Conservation (phyloP, 2,113 vertebrate species). For the Isurus oxyrinchus region DNA sequence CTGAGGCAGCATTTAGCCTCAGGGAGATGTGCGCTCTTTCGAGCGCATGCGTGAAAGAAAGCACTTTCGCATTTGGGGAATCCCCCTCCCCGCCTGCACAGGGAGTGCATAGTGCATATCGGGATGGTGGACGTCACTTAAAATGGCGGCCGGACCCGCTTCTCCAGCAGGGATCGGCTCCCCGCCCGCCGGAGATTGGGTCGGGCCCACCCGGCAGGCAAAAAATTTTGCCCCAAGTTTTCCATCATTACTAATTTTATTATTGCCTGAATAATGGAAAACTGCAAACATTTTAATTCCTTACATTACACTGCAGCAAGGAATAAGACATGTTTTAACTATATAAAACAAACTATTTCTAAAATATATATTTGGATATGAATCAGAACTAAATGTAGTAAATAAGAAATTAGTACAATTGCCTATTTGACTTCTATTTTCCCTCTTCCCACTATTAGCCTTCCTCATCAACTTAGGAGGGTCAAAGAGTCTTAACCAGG, state of each 20-base stretch:
- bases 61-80: too few relatives aligned
- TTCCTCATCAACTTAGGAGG: neutral
- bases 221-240: neutral
- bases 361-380: neutral
- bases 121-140: too few relatives aligned
- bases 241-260: neutral
- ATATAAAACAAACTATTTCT: neutral
- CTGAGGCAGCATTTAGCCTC: too few relatives aligned
- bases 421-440: neutral
- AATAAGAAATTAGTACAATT: neutral
- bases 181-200: too few relatives aligned
- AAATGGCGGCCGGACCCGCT: too few relatives aligned
- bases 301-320: neutral
- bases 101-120: too few relatives aligned
- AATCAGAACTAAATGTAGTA: neutral
- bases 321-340: neutral
- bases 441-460: neutral
- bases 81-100: too few relatives aligned
- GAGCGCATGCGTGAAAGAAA: too few relatives aligned
- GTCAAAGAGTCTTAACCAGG: neutral
- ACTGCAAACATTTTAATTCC: neutral
- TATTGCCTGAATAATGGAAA: constrained; percentile 1
- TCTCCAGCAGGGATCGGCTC: too few relatives aligned
- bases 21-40: too few relatives aligned
- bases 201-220: too few relatives aligned